These are phyloP conservation scores for Hoplodrina blanda DNA, from an alignment of 2,888 invertebrate species.

Conservation along the genomic window DNA sequence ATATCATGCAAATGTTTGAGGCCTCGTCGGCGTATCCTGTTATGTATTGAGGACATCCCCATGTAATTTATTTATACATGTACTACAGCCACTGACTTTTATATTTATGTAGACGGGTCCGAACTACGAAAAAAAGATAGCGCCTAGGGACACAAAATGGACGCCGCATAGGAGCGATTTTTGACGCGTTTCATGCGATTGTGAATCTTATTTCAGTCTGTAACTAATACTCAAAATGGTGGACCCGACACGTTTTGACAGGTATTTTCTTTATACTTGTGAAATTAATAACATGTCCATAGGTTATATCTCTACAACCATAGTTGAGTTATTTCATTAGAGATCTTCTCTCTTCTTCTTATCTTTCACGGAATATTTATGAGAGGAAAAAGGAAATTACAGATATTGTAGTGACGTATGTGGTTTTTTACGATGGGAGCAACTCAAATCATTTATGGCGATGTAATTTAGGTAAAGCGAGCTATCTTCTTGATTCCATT, in stretches of 20 bases:
- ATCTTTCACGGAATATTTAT: too few relatives aligned
- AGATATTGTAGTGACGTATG: too few relatives aligned
- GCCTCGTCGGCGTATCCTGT: background rate
- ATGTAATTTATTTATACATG: background rate
- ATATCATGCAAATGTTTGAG: constrained; percentile 34
- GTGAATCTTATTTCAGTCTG: background rate
- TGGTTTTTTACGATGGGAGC: too few relatives aligned
- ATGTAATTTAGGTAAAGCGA: too few relatives aligned
- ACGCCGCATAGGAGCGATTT: background rate
- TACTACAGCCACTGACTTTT: background rate
- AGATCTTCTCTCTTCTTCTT: too few relatives aligned
- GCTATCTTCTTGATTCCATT: too few relatives aligned
- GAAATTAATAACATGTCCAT: too few relatives aligned
- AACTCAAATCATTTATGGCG: too few relatives aligned
- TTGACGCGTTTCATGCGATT: too few relatives aligned
- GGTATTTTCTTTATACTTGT: background rate
- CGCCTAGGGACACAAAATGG: background rate
- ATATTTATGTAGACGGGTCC: background rate
- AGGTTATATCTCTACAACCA: too few relatives aligned
- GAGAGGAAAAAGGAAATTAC: too few relatives aligned
- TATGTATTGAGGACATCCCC: background rate
- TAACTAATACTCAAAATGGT: background rate
- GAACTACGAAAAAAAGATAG: background rate
- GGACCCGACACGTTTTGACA: background rate
- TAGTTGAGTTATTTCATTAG: too few relatives aligned